phyloP scores from a whole-genome alignment of 92 coral and sea anemone genomes.

The Galaxea fascicularis region DNA sequence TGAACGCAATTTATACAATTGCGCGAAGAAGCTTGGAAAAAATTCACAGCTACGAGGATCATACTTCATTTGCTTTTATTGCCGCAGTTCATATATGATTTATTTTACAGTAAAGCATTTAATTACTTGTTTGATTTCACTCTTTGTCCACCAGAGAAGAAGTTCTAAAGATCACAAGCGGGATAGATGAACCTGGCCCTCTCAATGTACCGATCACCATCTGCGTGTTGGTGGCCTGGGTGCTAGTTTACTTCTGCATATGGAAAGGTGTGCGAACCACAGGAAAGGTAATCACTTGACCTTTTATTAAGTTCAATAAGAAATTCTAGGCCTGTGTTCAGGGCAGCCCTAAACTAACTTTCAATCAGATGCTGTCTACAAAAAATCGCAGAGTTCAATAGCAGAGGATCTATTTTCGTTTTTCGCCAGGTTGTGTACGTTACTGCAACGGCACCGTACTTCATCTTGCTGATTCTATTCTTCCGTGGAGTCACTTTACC shows the following conservation, averaged over 20 bases:
- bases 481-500: slow-evolving; percentile 91
- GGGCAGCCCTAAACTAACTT: too few relatives aligned
- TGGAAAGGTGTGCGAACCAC: slow-evolving; percentile 96
- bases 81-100: too few relatives aligned
- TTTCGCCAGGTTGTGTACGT: slow-evolving; percentile 86
- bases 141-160: slow-evolving; percentile 34
- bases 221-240: slow-evolving; percentile 92
- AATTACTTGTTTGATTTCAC: too few relatives aligned
- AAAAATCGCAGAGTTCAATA: background rate
- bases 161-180: slow-evolving; percentile 75
- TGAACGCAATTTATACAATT: too few relatives aligned
- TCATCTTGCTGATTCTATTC: slow-evolving; percentile 75
- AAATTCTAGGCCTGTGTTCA: background rate
- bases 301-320: background rate
- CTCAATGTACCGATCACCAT: slow-evolving; percentile 76
- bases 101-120: too few relatives aligned
- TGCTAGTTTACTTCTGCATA: slow-evolving; percentile 90
- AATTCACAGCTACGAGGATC: too few relatives aligned
- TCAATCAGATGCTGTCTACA: background rate
- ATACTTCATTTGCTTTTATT: too few relatives aligned
- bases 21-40: too few relatives aligned
- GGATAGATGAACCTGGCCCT: slow-evolving; percentile 87
- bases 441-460: slow-evolving; percentile 90
- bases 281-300: slow-evolving; percentile 75
- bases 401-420: background rate